Base-by-base conservation (phyloP, 2,888 invertebrate species). In the Iselma pallidipennis region DNA sequence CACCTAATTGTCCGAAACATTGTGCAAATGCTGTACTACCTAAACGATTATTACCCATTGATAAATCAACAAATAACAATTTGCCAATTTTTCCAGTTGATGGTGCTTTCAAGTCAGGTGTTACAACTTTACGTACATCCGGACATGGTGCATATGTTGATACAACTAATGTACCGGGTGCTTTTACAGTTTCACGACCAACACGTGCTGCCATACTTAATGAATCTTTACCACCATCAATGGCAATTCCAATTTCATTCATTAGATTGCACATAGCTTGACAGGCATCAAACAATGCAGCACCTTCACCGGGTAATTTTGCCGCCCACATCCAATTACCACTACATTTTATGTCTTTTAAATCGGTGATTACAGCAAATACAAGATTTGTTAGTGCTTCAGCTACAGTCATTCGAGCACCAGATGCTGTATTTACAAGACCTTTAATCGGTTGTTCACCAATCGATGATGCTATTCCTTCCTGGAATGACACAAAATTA, bases 241-340 rank as follows among this genome's bases (percentile, higher is more conserved):
- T 88, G 6, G 96, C 98, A 21, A 97, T 89, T 6, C 91, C 95
- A 1, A 98, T 82, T 70, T 86, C 80, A 5, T 84, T 83, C 95
- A 98, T 95, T 2, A 95, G 85, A 2, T 83, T 82, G 78, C 96
- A 96, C 87, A 98, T 92, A 14, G 96, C 94, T 37, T 84, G 83
- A 76, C 98, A 98, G 0, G 98, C 95, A 64, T 90, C 89, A 66
- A 90, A 91, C 25, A 99, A 84, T 14, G 90, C 88, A 1, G 94
- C 94, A 1, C 98, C 98, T 80, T 97, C 98, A 0, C 92, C 94
- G 0, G 92, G 91, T 16, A 96, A 84, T 83, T 98, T 98, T 10
- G 98, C 98, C 0, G 96, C 91, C 98, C 98, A 99, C 99, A 99
- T 99, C 98, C 98, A 99, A 82, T 99, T 99, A n/a, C 95, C 98